A percentile compares a stretch with the other conserved stretches of the same genome.
Conservation (phyloP, 2,888 invertebrate species). For the Brachypalpus laphriformis region DNA sequence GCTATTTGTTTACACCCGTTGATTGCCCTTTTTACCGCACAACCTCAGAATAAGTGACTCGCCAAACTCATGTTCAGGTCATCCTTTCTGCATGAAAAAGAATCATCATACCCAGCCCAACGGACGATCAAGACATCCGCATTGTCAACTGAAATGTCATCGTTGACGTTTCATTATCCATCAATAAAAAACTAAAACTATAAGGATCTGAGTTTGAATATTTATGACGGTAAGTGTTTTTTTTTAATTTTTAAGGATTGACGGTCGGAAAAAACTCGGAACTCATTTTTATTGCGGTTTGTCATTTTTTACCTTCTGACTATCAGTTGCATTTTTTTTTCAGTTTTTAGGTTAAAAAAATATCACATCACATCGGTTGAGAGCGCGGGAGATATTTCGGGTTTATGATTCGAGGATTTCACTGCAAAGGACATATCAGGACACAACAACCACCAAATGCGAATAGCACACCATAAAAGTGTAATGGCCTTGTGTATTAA, state of each 20-base stretch:
- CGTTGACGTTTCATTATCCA: slow-evolving; percentile 57
- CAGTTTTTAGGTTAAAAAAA: slow-evolving; percentile 48
- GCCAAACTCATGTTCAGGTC: not conserved
- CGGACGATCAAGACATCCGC: not conserved
- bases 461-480: slow-evolving; percentile 54
- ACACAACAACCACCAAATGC: slow-evolving; percentile 20
- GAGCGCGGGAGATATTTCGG: not conserved
- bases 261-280: not conserved
- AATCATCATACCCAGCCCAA: not conserved
- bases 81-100: slow-evolving; percentile 17
- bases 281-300: slow-evolving; percentile 70
- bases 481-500: slow-evolving; percentile 68
- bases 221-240: slow-evolving; percentile 55
- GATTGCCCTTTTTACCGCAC: slow-evolving; percentile 57
- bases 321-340: not conserved
- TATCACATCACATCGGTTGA: slow-evolving; percentile 9
- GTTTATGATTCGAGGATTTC: slow-evolving; percentile 53
- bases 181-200: slow-evolving; percentile 73
- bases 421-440: slow-evolving; percentile 17
- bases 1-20: slow-evolving; percentile 67
- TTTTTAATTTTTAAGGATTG: not conserved
- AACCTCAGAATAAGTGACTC: slow-evolving; percentile 64
- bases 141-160: slow-evolving; percentile 38
- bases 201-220: slow-evolving; percentile 53
- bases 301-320: slow-evolving; percentile 48